Evolutionary conservation across 2,888 invertebrate species (phyloP).

Genomic region (Unio pictorum): DNA sequence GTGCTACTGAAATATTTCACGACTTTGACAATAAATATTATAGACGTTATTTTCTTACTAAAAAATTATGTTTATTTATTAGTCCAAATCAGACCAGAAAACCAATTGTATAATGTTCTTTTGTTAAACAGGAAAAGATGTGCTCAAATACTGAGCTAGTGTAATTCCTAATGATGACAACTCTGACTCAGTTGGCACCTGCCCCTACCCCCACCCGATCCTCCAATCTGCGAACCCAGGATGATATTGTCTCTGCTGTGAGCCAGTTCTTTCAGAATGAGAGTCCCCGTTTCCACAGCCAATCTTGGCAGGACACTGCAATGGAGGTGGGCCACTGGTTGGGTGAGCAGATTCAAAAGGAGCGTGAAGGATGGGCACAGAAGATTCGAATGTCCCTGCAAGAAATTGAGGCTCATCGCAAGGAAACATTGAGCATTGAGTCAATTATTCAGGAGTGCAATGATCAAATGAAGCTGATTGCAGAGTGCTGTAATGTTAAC

Average conservation of each 20-base stretch:
- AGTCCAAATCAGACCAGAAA: too few relatives aligned
- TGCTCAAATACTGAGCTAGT: too few relatives aligned
- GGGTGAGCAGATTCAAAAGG: slow-evolving; percentile 55
- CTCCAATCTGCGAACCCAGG: slow-evolving; percentile 40
- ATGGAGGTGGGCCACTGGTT: slow-evolving; percentile 54
- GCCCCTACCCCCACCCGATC: slow-evolving; percentile 43
- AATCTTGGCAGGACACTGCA: slow-evolving; percentile 47
- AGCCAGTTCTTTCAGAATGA: slow-evolving; percentile 47
- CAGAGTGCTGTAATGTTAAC: slow-evolving; percentile 44
- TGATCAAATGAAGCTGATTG: slow-evolving; percentile 40
- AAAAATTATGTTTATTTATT: too few relatives aligned
- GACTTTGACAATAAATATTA: too few relatives aligned
- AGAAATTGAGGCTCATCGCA: slow-evolving; percentile 58
- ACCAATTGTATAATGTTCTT: too few relatives aligned
- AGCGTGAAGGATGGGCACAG: slow-evolving; percentile 61
- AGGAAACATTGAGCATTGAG: slow-evolving; percentile 45
- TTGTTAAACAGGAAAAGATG: too few relatives aligned
- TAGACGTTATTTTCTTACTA: too few relatives aligned
- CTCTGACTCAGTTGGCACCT: too few relatives aligned
- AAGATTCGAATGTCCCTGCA: slow-evolving; percentile 60
- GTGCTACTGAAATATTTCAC: too few relatives aligned
- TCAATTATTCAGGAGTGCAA: slow-evolving; percentile 37
- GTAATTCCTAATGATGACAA: too few relatives aligned
- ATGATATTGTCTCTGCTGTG: slow-evolving; percentile 52
- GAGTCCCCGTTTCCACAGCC: slow-evolving; percentile 33